Conservation (phyloP, 2,113 vertebrate species). For the Centropristis striata region DNA sequence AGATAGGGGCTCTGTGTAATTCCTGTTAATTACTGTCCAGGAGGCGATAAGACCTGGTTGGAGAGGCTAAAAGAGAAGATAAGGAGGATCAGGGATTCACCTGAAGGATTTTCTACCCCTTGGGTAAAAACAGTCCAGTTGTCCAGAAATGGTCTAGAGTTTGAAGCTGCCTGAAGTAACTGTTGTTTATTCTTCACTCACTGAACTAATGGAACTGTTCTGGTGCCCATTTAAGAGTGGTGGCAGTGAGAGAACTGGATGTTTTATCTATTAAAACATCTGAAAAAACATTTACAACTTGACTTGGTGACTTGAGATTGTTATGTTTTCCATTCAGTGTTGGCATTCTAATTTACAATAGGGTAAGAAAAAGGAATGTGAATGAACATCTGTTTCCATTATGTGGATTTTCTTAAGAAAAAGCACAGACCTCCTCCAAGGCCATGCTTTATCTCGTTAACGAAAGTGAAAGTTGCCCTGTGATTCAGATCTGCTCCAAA, state of each 20-base stretch:
- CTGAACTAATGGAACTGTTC: slow-evolving; percentile 8
- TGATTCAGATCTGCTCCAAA: too few species aligned
- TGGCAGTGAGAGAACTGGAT: neutral
- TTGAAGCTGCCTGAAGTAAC: slow-evolving; percentile 25
- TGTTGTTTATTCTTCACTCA: slow-evolving; percentile 15
- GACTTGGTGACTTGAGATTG: neutral
- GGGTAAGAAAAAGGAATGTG: neutral
- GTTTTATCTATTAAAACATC: slow-evolving; percentile 11
- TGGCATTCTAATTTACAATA: neutral
- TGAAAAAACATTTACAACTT: neutral
- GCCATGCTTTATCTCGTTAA: too few species aligned
- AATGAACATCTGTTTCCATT: neutral
- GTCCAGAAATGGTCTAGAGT: slow-evolving; percentile 56
- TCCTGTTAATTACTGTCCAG: slow-evolving; percentile 83
- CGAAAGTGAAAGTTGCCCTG: too few species aligned
- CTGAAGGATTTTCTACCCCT: slow-evolving; percentile 60
- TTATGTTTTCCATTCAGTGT: neutral
- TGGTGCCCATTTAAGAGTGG: neutral
- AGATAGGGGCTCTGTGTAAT: slow-evolving; percentile 79
- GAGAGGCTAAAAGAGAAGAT: slow-evolving; percentile 75
- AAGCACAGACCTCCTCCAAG: too few species aligned
- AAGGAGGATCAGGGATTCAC: slow-evolving; percentile 76
- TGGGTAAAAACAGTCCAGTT: slow-evolving; percentile 60
- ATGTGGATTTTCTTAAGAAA: neutral
- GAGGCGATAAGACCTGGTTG: slow-evolving; percentile 77